Percentiles rank a stretch among this genome's conserved stretches.
These are phyloP conservation scores for Pyrgilauda ruficollis DNA, from an alignment of 2,113 vertebrate genomes.

Conservation along the genomic window DNA sequence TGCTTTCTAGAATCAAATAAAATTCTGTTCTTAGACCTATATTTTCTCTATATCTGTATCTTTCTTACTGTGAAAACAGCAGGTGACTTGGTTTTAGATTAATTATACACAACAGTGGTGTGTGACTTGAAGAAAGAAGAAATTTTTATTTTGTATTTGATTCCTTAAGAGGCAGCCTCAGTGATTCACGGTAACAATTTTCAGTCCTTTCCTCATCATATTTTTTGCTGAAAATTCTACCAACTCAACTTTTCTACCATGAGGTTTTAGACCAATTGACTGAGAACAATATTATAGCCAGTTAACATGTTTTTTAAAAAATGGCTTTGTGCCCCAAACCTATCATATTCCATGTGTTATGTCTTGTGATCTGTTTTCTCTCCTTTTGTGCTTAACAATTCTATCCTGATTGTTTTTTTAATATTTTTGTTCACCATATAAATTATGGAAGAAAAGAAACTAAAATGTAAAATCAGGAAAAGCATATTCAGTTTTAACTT, in stretches of 20 bases:
- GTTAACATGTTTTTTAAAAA: not conserved
- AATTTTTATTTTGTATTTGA: not conserved
- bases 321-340: not conserved
- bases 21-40: not conserved
- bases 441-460: not conserved
- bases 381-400: not conserved
- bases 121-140: not conserved
- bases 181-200: not conserved
- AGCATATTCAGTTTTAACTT: not conserved
- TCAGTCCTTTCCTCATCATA: not conserved
- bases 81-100: not conserved
- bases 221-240: not conserved
- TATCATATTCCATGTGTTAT: not conserved
- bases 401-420: not conserved
- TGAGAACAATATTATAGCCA: not conserved
- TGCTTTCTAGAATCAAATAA: conserved; percentile 32
- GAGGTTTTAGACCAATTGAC: not conserved
- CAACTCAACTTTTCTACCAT: not conserved
- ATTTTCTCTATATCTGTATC: conserved; percentile 10
- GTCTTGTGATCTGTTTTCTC: not conserved
- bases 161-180: not conserved
- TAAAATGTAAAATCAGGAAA: not conserved
- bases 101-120: not conserved
- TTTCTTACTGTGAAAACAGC: not conserved
- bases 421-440: not conserved